Percentiles rank a stretch among this genome's conserved stretches.
These are phyloP conservation scores for Heliangelus exortis DNA, from an alignment of 2,797 vertebrate species.

Conservation along the genomic window DNA sequence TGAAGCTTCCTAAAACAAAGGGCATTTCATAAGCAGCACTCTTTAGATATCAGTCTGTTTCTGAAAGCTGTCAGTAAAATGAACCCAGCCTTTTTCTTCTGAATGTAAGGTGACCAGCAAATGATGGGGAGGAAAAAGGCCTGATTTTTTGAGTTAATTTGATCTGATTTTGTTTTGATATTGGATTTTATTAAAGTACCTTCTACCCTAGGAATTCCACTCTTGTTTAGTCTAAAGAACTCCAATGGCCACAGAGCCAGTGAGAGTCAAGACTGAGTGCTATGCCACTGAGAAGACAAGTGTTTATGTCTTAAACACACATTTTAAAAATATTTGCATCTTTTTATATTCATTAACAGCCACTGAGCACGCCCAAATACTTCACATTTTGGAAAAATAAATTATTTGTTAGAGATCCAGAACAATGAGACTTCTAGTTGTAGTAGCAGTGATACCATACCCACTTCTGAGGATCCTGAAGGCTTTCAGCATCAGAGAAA, in stretches of 20 bases:
- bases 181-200: constrained; percentile 32
- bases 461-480: background rate
- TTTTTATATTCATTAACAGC: background rate
- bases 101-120: background rate
- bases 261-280: constrained; percentile 17
- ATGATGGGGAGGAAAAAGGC: background rate
- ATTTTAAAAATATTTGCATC: background rate
- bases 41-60: background rate
- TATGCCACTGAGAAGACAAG: background rate
- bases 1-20: background rate
- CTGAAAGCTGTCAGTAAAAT: background rate
- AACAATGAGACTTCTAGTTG: background rate
- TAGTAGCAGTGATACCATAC: rapidly evolving
- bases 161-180: constrained; percentile 57
- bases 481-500: background rate
- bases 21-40: background rate
- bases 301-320: background rate
- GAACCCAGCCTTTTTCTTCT: background rate
- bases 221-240: constrained; percentile 56
- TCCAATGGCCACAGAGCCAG: background rate
- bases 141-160: constrained; percentile 13
- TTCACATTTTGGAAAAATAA: background rate
- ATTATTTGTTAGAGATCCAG: background rate
- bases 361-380: background rate
- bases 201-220: constrained; percentile 17